Conservation (phyloP, 2,113 vertebrate species). For the Artemisiospiza belli region DNA sequence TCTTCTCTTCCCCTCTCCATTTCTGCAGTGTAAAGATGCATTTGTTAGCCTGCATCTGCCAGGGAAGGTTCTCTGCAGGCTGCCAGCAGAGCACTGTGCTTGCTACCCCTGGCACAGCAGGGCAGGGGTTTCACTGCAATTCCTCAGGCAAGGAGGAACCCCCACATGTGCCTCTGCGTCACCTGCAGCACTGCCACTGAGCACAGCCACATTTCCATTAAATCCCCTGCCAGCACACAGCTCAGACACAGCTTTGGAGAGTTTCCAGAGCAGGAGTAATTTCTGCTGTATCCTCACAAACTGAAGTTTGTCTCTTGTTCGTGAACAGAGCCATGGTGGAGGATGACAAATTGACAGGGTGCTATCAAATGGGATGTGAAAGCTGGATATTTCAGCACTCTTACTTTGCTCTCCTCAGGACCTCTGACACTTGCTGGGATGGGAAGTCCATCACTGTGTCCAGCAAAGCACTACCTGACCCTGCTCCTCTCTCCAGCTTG, state of each 20-base stretch:
- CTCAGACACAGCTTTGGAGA: neutral
- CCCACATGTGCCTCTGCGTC: neutral
- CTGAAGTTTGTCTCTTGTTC: neutral
- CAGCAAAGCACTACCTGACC: neutral
- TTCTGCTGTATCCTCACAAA: neutral
- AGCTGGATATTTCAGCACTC: neutral
- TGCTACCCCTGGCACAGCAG: neutral
- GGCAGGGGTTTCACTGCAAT: neutral
- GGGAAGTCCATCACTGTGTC: neutral
- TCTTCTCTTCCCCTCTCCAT: no score
- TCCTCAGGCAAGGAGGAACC: neutral
- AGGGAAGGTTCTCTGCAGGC: neutral
- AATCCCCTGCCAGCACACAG: neutral
- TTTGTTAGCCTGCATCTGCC: neutral
- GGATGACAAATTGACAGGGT: neutral
- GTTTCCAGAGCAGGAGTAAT: neutral
- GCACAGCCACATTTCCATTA: neutral
- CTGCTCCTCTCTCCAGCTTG: neutral
- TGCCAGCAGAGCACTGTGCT: neutral
- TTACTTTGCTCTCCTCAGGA: neutral
- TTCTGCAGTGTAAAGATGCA: neutral
- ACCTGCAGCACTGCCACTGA: neutral
- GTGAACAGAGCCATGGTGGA: neutral
- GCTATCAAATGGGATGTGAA: neutral
- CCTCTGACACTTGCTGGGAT: neutral